Evolutionary conservation across 2,113 vertebrate species (phyloP).

Genomic region (Pteruthius melanotis): DNA sequence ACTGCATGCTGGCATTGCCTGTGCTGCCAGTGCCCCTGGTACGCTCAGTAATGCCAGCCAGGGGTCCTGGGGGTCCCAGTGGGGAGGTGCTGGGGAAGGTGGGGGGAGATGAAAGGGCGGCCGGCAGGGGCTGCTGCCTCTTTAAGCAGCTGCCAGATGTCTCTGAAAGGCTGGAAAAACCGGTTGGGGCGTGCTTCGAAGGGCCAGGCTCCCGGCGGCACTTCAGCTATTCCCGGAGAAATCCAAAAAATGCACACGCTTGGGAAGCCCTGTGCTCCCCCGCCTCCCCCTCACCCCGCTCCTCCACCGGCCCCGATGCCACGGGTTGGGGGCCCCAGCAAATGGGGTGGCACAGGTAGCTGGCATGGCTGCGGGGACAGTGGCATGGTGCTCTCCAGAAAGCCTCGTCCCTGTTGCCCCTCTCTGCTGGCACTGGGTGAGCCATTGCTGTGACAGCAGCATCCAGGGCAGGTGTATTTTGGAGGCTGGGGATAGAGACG

Average conservation of each 20-base stretch:
- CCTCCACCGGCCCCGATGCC: not conserved
- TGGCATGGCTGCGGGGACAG: not conserved
- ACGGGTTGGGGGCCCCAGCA: not conserved
- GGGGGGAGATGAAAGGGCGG: constrained; percentile 3
- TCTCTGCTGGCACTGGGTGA: not conserved
- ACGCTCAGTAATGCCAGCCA: fast-evolving
- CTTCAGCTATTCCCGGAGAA: constrained; percentile 67
- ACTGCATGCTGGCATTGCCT: not conserved
- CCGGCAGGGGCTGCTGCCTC: constrained; percentile 13
- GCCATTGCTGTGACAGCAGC: not conserved
- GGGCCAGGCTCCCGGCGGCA: constrained; percentile 60
- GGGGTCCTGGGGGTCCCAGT: not conserved
- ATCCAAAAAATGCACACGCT: constrained; percentile 63
- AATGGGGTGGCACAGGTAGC: not conserved
- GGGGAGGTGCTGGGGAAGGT: not conserved
- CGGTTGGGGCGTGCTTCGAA: constrained; percentile 45
- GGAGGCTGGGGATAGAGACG: not conserved
- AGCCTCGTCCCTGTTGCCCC: not conserved
- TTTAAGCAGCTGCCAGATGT: constrained; percentile 70
- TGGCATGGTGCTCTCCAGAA: fast-evolving
- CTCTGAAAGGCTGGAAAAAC: constrained; percentile 69
- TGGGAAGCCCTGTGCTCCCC: constrained; percentile 24
- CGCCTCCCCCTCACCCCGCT: not conserved
- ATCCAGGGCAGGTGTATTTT: not conserved
- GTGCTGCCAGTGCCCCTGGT: not conserved